A percentile compares a stretch with the other conserved stretches of the same genome.
Evolutionary conservation across 2,888 invertebrate species (phyloP).

Genomic region (Julus scandinavius): DNA sequence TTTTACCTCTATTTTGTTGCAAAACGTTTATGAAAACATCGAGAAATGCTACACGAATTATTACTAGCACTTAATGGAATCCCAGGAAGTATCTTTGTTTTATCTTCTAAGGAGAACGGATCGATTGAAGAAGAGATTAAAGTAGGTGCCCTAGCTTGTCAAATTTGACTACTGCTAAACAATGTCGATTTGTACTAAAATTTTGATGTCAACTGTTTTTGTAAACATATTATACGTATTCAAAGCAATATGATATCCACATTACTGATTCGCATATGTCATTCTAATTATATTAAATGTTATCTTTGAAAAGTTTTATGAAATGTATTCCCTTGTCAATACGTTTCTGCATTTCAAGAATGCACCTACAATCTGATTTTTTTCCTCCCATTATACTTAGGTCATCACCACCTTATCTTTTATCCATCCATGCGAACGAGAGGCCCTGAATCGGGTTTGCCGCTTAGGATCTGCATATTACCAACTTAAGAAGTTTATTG

Average conservation of each 20-base stretch:
- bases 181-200: no score
- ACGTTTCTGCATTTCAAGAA: neutral
- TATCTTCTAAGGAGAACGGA: neutral
- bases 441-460: slow-evolving; percentile 59
- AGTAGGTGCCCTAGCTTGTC: neutral
- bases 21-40: neutral
- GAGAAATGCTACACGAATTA: slow-evolving; percentile 75
- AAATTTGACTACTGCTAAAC: neutral
- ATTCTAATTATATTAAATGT: no score
- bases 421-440: slow-evolving; percentile 58
- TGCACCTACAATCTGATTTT: neutral
- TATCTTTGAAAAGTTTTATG: neutral
- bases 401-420: slow-evolving; percentile 56
- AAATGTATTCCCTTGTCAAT: neutral
- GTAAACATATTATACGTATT: no score
- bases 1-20: neutral
- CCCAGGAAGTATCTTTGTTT: slow-evolving; percentile 61
- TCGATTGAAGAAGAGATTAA: slow-evolving; percentile 12
- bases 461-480: slow-evolving; percentile 58
- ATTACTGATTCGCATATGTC: no score
- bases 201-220: no score
- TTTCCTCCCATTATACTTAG: neutral
- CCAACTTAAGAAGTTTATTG: slow-evolving; percentile 57
- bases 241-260: no score
- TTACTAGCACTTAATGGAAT: slow-evolving; percentile 76